Evolutionary conservation across 2,797 vertebrate genomes (phyloP).

Genomic region (Ibycter americanus): DNA sequence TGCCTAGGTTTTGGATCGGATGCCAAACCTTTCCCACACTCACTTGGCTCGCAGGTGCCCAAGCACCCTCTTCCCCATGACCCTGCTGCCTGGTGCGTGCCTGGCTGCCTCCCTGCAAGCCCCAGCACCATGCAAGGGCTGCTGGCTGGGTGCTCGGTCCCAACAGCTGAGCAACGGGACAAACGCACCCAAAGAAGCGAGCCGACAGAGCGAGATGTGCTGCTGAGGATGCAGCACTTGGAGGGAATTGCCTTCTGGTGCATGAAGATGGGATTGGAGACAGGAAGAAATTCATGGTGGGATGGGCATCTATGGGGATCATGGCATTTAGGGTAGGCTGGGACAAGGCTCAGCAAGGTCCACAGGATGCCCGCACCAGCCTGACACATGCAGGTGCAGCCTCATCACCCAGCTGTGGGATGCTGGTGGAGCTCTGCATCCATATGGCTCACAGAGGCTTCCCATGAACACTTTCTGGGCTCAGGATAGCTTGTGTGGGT

Average conservation of each 20-base stretch:
- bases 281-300: background rate
- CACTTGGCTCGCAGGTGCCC: background rate
- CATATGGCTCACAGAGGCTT: background rate
- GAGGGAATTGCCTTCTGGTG: background rate
- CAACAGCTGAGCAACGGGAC: background rate
- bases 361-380: rapidly evolving
- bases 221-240: background rate
- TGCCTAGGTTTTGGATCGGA: background rate
- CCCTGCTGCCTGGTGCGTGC: background rate
- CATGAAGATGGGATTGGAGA: background rate
- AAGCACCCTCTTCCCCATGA: conserved; percentile 14
- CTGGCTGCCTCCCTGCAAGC: background rate
- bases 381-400: rapidly evolving
- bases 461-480: background rate
- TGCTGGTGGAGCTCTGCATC: background rate
- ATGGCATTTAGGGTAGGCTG: background rate
- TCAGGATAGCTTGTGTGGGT: background rate
- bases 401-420: background rate
- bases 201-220: background rate
- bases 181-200: background rate
- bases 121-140: background rate
- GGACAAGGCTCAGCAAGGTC: background rate
- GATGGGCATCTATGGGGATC: background rate
- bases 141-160: background rate
- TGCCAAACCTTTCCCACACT: background rate